Percentiles rank a stretch among this genome's conserved stretches.
These are phyloP conservation scores for Falcaria lacertinaria DNA, from an alignment of 2,888 invertebrate genomes.

Conservation along the genomic window DNA sequence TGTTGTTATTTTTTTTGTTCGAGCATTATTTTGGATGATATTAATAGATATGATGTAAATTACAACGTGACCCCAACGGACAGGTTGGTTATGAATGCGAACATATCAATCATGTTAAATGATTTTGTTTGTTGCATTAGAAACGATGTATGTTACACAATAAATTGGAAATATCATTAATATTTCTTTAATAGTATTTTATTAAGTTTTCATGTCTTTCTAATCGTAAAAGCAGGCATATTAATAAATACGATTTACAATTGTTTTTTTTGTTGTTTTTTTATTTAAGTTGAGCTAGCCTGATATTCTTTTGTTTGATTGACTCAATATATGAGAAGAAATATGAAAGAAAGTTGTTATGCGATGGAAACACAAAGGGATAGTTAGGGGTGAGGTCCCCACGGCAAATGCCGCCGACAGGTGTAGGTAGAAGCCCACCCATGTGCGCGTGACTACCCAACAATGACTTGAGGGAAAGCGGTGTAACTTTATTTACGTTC, in stretches of 20 bases:
- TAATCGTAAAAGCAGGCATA: too few species aligned
- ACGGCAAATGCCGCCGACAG: slow-evolving; percentile 57
- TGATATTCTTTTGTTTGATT: slow-evolving; percentile 36
- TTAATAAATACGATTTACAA: too few species aligned
- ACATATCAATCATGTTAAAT: slow-evolving; percentile 44
- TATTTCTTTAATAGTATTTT: too few species aligned
- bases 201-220: too few species aligned
- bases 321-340: slow-evolving; percentile 26
- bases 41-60: slow-evolving; percentile 39
- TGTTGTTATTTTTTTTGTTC: background rate
- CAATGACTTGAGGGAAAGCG: slow-evolving; percentile 48
- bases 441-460: slow-evolving; percentile 57
- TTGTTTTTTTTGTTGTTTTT: too few species aligned
- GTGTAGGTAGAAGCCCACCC: slow-evolving; percentile 45
- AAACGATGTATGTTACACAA: slow-evolving; percentile 6
- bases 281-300: slow-evolving; percentile 15
- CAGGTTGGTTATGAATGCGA: slow-evolving; percentile 24
- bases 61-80: slow-evolving; percentile 26
- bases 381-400: slow-evolving; percentile 49
- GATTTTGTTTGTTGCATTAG: slow-evolving; percentile 28
- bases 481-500: slow-evolving; percentile 39
- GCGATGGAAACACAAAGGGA: slow-evolving; percentile 51
- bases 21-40: background rate
- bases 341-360: slow-evolving; percentile 49
- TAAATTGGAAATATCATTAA: too few species aligned